A percentile compares a stretch with the other conserved stretches of the same genome.
Conservation (phyloP, 2,797 vertebrate genomes). For the Huso huso region DNA sequence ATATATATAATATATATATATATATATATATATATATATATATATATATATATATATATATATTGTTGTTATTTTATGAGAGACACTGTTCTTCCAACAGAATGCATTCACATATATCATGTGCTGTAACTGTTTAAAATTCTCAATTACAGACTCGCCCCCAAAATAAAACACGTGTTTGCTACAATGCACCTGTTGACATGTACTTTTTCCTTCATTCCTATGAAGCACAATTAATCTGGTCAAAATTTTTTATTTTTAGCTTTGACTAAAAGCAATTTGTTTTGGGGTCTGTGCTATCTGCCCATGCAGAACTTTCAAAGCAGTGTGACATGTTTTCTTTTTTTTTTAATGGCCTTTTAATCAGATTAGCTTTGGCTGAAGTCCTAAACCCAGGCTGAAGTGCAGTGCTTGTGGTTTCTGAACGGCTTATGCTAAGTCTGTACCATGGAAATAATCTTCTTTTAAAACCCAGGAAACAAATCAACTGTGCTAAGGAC, state of each 20-base stretch:
- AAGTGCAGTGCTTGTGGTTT: constrained; percentile 97
- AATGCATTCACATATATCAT: too few relatives aligned
- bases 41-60: neutral
- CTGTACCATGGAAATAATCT: constrained; percentile 99
- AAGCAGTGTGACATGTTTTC: constrained; percentile 78
- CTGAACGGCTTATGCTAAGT: constrained; percentile 95
- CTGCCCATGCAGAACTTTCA: constrained; percentile 71
- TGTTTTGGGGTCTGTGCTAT: constrained; percentile 73
- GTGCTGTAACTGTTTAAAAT: too few relatives aligned
- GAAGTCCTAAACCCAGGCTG: constrained; percentile 89
- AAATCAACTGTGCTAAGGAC: constrained; percentile 96
- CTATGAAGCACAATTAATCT: constrained; percentile 69
- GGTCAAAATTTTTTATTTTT: constrained; percentile 39
- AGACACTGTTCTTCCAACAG: too few relatives aligned
- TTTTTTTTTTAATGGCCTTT: constrained; percentile 58
- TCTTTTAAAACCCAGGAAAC: constrained; percentile 98
- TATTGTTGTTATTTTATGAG: neutral
- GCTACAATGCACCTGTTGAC: constrained; percentile 28
- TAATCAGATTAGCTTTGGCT: constrained; percentile 99
- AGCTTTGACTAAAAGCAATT: constrained; percentile 74
- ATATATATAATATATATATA: neutral
- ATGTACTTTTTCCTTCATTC: constrained; percentile 42
- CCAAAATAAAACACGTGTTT: too few relatives aligned
- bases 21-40: constrained; percentile 8
- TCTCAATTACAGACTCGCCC: too few relatives aligned